Conservation (phyloP, 1,140 invertebrate species). For the Scaptodrosophila lebanonensis region DNA sequence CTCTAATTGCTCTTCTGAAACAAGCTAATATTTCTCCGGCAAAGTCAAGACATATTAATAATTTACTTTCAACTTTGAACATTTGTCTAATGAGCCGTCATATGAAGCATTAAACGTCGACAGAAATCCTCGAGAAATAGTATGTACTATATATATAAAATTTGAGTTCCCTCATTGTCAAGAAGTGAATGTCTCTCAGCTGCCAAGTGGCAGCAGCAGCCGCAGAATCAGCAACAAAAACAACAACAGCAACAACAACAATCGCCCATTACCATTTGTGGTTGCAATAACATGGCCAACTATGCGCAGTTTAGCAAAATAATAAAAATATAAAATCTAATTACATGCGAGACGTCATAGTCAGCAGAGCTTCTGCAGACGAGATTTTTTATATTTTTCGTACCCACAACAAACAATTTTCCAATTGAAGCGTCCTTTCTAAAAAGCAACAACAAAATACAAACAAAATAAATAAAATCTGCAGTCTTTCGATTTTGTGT, state of each 20-base stretch:
- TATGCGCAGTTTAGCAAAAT: constrained; percentile 5
- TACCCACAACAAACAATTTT: constrained; percentile 11
- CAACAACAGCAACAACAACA: constrained; percentile 22
- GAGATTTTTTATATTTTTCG: not conserved
- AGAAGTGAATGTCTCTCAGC: constrained; percentile 43
- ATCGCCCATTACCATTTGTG: constrained; percentile 42
- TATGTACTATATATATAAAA: too few relatives aligned
- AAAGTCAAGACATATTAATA: too few relatives aligned
- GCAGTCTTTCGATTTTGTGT: constrained; percentile 41
- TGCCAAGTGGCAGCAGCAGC: constrained; percentile 4
- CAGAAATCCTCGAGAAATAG: too few relatives aligned
- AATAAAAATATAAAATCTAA: constrained; percentile 55
- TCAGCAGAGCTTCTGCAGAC: constrained; percentile 1
- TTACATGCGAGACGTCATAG: constrained; percentile 23
- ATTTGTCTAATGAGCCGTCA: too few relatives aligned
- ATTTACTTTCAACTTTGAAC: too few relatives aligned
- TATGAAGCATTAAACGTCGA: constrained; percentile 10
- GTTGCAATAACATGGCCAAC: constrained; percentile 3
- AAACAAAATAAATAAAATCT: constrained; percentile 33
- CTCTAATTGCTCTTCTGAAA: too few relatives aligned
- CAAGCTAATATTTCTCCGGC: too few relatives aligned
- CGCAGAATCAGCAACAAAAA: constrained; percentile 12
- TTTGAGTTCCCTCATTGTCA: not conserved
- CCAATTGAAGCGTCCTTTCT: constrained; percentile 54
- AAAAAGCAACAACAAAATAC: constrained; percentile 48